phyloP scores from a whole-genome alignment of 2,888 invertebrate species.

The Apamea epomidion region DNA sequence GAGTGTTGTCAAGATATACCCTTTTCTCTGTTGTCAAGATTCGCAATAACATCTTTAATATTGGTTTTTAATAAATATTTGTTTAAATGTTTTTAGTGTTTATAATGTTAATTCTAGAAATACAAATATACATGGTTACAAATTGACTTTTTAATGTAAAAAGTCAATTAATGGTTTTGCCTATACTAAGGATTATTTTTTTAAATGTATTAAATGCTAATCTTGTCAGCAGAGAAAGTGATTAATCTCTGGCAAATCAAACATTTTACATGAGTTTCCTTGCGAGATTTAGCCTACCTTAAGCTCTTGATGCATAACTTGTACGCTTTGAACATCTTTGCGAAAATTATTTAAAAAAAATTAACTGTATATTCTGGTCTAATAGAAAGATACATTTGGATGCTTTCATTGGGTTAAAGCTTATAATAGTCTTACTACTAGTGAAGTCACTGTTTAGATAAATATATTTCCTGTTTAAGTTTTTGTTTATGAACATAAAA shows the following conservation, averaged over 20 bases:
- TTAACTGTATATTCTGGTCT: constrained; percentile 53
- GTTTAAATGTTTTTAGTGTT: constrained; percentile 61
- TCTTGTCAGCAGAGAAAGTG: constrained; percentile 59
- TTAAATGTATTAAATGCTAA: constrained; percentile 54
- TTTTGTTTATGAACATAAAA: constrained; percentile 48
- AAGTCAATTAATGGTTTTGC: constrained; percentile 36
- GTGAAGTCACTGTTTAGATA: constrained; percentile 60
- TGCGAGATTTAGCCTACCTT: constrained; percentile 27
- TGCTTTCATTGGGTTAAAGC: constrained; percentile 57
- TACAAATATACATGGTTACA: constrained; percentile 56
- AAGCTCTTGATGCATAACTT: constrained; percentile 44
- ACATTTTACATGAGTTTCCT: constrained; percentile 31
- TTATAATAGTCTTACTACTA: constrained; percentile 54
- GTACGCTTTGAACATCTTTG: constrained; percentile 24
- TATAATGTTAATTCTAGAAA: constrained; percentile 62
- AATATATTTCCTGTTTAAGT: constrained; percentile 56
- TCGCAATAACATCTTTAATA: constrained; percentile 53
- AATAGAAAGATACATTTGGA: constrained; percentile 56
- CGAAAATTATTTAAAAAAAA: constrained; percentile 40
- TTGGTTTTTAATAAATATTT: constrained; percentile 62
- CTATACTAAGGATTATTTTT: constrained; percentile 49
- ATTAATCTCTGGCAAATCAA: constrained; percentile 28
- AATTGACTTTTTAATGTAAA: constrained; percentile 43
- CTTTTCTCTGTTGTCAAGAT: constrained; percentile 65
- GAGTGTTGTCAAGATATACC: constrained; percentile 18